phyloP scores from a whole-genome alignment of 2,797 vertebrate genomes.

The Sciurus vulgaris region DNA sequence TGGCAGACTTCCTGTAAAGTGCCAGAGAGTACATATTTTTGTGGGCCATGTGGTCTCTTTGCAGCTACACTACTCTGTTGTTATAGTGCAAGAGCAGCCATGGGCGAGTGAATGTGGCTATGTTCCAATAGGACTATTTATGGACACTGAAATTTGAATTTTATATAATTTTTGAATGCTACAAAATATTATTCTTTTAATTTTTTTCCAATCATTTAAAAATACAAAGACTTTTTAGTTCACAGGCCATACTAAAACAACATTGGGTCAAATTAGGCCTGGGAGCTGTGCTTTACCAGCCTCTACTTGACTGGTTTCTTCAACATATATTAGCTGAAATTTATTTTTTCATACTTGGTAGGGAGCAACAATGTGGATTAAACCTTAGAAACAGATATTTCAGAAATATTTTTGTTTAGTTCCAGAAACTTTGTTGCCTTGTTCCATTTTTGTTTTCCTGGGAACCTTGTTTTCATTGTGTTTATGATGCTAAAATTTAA shows the following conservation, averaged over 20 bases:
- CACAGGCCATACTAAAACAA: background rate
- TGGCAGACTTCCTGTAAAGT: conserved; percentile 57
- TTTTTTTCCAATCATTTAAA: conserved; percentile 49
- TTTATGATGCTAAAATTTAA: conserved; percentile 59
- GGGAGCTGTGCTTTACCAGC: background rate
- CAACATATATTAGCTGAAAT: conserved; percentile 5
- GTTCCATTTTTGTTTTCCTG: conserved; percentile 63
- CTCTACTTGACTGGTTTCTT: background rate
- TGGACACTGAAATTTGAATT: conserved; percentile 52
- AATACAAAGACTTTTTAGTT: conserved; percentile 31
- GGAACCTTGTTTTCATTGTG: conserved; percentile 62
- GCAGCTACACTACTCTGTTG: background rate
- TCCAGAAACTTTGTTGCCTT: conserved; percentile 49
- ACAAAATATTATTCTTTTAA: conserved; percentile 42
- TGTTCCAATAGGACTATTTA: conserved; percentile 4
- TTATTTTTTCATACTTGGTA: conserved; percentile 56
- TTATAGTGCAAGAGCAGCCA: background rate
- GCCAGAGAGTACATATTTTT: conserved; percentile 48
- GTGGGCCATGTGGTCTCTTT: background rate
- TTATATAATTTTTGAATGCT: conserved; percentile 40
- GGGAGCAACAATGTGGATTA: conserved; percentile 40
- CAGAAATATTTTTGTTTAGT: conserved; percentile 18
- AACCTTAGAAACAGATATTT: conserved; percentile 20
- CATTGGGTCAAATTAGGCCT: background rate
- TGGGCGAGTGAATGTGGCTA: background rate